Conservation (phyloP, 2,797 vertebrate species). For the Florisuga fusca region DNA sequence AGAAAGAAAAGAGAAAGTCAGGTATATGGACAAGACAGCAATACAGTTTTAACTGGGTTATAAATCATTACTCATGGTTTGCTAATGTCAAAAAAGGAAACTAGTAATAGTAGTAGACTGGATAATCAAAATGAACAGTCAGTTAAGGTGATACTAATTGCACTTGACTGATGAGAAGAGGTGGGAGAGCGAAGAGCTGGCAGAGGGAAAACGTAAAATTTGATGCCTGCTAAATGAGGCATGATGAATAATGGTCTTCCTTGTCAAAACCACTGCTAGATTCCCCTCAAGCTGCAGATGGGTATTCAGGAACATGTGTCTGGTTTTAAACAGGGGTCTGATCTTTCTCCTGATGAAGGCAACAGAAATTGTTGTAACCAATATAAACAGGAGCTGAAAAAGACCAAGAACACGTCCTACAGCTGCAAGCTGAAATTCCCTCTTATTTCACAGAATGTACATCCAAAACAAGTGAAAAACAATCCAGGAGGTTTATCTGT, state of each 20-base stretch:
- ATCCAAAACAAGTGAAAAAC: constrained; percentile 43
- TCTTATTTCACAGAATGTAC: constrained; percentile 7
- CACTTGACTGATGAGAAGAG: constrained; percentile 66
- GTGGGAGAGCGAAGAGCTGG: constrained; percentile 44
- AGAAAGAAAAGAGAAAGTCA: not conserved
- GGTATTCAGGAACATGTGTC: not conserved
- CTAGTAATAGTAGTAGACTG: constrained; percentile 31
- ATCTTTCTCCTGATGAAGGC: constrained; percentile 13
- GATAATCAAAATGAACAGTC: constrained; percentile 66
- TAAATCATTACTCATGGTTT: constrained; percentile 35
- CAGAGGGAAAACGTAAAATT: constrained; percentile 65
- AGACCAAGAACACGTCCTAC: not conserved
- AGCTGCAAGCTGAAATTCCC: constrained; percentile 29
- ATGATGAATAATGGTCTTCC: constrained; percentile 68
- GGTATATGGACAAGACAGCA: not conserved
- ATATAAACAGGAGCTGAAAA: constrained; percentile 35
- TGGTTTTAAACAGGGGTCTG: constrained; percentile 32
- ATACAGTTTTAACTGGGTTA: constrained; percentile 22
- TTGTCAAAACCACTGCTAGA: constrained; percentile 56
- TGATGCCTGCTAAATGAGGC: constrained; percentile 71
- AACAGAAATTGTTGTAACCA: constrained; percentile 2
- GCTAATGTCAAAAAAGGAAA: constrained; percentile 44
- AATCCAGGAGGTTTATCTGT: constrained; percentile 22
- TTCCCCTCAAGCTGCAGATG: constrained; percentile 5
- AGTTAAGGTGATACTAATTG: constrained; percentile 65